Base-by-base conservation (phyloP, 2,888 invertebrate species). In the Gisinianus flammeolus region DNA sequence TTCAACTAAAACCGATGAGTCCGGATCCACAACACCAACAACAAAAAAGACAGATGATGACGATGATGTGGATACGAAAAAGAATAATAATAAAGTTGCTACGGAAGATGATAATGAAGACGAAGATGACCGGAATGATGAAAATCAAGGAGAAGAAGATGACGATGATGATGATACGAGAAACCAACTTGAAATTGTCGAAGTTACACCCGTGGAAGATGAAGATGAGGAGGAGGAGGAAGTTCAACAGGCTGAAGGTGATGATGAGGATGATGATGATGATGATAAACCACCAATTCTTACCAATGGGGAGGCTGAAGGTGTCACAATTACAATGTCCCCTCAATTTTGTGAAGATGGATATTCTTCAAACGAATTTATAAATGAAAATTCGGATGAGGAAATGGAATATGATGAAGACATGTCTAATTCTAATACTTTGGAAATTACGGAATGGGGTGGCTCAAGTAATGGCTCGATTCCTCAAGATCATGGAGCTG, bases 211-310 rank as follows among this genome's bases (percentile, higher is more conserved):
- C 12, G 35, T 35, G 5, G 35, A 35, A 8, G 10, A 31, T 31
- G 30, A 19, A 4, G 75, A 62, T 5, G 52, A 44, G n/a, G 54
- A 72, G 56, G 76, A 72, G 3, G 76, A 76, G 12, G 52, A 79
- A 12, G 75, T 76, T 19, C 68, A 62, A 12, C 24, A 24, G 16
- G 77, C 75, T 12, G 80, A 78, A 16, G 75, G 35, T 22, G 44
- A 28, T 28, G 33, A 74, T 16, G 73, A 64, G 16, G 75, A 64
- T 28, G 26, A 64, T 8, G 64, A 64, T 64, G 28, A 64, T 24
- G 28, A 24, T 5, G 31, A 30, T 24, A 35, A 8, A 35, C 6
- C 5, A 35, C 6, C 5, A 35, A 12, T 5, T 8, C 5, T 35
- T 5, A 35, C 35, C 12, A 35, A 35, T 56, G 22, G 22, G 56